A percentile compares a stretch with the other conserved stretches of the same genome.
These are phyloP conservation scores for Pitangus sulphuratus DNA, from an alignment of 2,797 vertebrate species.

Conservation along the genomic window DNA sequence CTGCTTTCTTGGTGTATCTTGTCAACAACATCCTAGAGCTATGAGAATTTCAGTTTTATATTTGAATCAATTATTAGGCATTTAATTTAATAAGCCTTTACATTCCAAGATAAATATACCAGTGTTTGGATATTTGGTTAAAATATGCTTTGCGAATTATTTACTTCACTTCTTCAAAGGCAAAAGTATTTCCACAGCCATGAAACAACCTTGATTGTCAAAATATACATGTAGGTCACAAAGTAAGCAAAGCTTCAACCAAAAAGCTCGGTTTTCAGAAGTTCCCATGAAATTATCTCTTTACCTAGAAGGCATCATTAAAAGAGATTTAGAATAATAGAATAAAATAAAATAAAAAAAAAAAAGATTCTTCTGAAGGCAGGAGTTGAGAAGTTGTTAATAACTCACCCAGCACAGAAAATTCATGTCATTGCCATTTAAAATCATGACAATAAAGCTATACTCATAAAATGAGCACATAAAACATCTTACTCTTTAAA, in stretches of 20 bases:
- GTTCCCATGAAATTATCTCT: constrained; percentile 17
- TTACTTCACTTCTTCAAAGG: constrained; percentile 20
- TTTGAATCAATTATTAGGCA: background rate
- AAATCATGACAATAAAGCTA: constrained; percentile 35
- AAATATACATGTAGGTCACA: constrained; percentile 3
- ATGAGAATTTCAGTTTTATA: background rate
- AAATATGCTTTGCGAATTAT: constrained; percentile 5
- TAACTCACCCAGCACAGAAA: background rate
- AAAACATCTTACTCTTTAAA: constrained; percentile 31
- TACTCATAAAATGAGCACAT: constrained; percentile 37
- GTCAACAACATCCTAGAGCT: background rate
- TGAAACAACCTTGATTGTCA: background rate
- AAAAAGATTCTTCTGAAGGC: background rate
- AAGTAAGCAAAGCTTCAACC: background rate
- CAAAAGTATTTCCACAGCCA: background rate
- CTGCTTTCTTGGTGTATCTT: background rate
- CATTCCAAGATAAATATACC: background rate
- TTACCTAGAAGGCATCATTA: constrained; percentile 57
- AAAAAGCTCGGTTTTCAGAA: constrained; percentile 17
- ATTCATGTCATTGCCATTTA: background rate
- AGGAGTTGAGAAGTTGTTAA: constrained; percentile 8
- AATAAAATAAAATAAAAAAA: background rate
- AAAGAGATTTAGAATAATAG: constrained; percentile 5
- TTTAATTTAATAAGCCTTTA: background rate
- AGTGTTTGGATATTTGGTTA: background rate